Evolutionary conservation across 2,113 vertebrate genomes (phyloP), one percentile per base, ranked within the genome.

Genomic region (Albula goreensis): DNA sequence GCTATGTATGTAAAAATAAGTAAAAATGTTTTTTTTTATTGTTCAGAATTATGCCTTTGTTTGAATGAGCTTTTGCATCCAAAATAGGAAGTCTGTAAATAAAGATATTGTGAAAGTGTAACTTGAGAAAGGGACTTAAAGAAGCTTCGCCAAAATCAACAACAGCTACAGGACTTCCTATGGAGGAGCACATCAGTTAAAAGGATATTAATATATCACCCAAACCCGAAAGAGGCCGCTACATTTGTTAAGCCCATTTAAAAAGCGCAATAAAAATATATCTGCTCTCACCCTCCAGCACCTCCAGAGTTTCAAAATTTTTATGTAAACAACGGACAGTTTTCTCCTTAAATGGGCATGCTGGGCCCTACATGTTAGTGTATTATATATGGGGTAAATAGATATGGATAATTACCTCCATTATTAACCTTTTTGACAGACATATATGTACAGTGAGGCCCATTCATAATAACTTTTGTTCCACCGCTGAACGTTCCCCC

Each of bases 291-390:
- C 92, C 89, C 90, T 89, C 91, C 91, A 88, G 93, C 88, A 90
- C 90, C 89, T 92, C 89, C 53, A 91, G 91, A 90, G 91, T 91
- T 94, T 93, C 88, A 85, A 89, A 94, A 93, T 94, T 94, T 94
- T 92, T 93, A 90, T 93, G 91, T 94, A 94, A 95, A 95, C 94
- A 94, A 91, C 90, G 89, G 90, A 87, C 88, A 85, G 83, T 94
- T 94, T 95, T 95, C 93, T 91, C 94, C 93, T 94, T 96, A 96
- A 91, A 96, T 94, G 95, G 94, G 88, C 90, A 95, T 92, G 91
- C 81, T 87, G 89, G 89, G 90, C 87, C 88, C 92, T 89, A 92
- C 90, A 84, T 89, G 89, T 91, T 89, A 91, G 88, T 91, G 88
- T 93, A 90, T 89, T 89, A 84, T 88, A 81, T 86, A 85, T 86